Conservation (phyloP, 2,888 invertebrate species). For the Mylabris sibirica region DNA sequence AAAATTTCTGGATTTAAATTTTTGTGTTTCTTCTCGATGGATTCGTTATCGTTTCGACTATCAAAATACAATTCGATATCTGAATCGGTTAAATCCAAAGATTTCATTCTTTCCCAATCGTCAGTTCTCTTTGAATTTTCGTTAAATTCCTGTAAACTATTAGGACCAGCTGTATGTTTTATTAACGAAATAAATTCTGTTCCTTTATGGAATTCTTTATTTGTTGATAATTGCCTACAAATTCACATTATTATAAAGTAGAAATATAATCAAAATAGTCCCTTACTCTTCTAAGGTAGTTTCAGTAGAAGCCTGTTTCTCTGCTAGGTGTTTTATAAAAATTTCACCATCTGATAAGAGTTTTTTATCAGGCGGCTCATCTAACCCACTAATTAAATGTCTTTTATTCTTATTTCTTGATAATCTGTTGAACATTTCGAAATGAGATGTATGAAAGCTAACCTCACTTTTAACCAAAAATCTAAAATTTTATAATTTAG, state of each 20-base stretch:
- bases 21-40: conserved; percentile 49
- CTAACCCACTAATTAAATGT: conserved; percentile 31
- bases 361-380: conserved; percentile 51
- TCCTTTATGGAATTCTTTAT: conserved; percentile 43
- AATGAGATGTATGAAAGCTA: neutral
- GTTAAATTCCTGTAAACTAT: conserved; percentile 61
- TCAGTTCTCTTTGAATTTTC: conserved; percentile 59
- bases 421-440: neutral
- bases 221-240: conserved; percentile 41
- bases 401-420: conserved; percentile 19
- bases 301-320: conserved; percentile 54
- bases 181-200: conserved; percentile 46
- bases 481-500: neutral
- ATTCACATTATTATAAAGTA: conserved; percentile 6
- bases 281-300: conserved; percentile 52
- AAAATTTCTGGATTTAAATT: conserved; percentile 46
- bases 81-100: conserved; percentile 62
- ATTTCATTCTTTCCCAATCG: conserved; percentile 62
- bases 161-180: conserved; percentile 60
- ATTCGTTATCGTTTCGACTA: conserved; percentile 59
- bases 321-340: conserved; percentile 54
- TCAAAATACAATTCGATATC: conserved; percentile 65
- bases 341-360: conserved; percentile 54
- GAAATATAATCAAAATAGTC: conserved; percentile 11
- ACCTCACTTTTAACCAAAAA: neutral